Evolutionary conservation across 2,797 vertebrate species (phyloP).

Genomic region (Percopsis omiscomaycus): DNA sequence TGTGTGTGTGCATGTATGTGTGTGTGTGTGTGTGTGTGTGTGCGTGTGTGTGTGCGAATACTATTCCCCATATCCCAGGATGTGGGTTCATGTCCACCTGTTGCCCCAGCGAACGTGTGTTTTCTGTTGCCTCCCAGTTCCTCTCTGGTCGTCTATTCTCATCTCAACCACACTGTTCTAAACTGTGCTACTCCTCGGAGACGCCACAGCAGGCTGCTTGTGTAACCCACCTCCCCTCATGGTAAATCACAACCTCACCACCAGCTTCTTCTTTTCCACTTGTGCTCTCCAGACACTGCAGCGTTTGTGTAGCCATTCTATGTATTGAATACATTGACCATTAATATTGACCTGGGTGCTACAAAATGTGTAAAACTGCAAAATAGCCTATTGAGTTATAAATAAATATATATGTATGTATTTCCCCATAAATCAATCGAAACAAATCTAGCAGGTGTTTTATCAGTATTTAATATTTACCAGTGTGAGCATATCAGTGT

Average conservation of each 20-base stretch:
- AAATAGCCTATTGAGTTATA: not conserved
- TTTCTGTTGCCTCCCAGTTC: constrained; percentile 71
- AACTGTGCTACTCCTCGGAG: constrained; percentile 64
- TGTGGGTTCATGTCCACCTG: constrained; percentile 78
- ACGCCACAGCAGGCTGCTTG: constrained; percentile 44
- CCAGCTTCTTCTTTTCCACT: constrained; percentile 2
- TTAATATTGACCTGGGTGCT: not conserved
- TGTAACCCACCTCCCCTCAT: constrained; percentile 43
- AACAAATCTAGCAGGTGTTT: no score
- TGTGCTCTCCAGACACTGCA: not conserved
- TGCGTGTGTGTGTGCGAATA: constrained; percentile 8
- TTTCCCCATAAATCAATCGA: not conserved
- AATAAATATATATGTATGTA: not conserved
- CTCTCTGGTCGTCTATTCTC: constrained; percentile 75
- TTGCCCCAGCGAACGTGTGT: constrained; percentile 52
- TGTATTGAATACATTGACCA: not conserved
- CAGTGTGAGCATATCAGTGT: no score
- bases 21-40: constrained; percentile 39
- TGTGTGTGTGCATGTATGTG: constrained; percentile 37
- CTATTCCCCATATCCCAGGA: constrained; percentile 63
- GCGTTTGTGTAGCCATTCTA: not conserved
- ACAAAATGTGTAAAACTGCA: no score
- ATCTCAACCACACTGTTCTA: constrained; percentile 55
- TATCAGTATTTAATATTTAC: no score
- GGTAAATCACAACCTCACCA: constrained; percentile 39